Base-by-base conservation (phyloP, 2,113 vertebrate species). In the Spilogale gracilis region DNA sequence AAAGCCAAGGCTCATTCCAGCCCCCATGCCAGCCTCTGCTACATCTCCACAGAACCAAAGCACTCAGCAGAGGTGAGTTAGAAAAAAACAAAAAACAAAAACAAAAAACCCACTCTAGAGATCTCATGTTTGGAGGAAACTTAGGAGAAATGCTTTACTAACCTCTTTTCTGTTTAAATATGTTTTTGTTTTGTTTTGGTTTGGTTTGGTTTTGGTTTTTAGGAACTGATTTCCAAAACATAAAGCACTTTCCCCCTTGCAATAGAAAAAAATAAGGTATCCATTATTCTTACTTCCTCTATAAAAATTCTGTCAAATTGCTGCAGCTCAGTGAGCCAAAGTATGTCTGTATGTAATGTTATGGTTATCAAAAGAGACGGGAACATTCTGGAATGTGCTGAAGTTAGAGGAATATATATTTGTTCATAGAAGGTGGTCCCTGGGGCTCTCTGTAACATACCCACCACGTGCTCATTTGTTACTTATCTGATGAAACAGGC, bases 131-230 rank as follows among this genome's bases (percentile, higher is more conserved):
- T 63, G 73, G 25, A 60, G 52, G 63, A 94, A 78, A 17, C 13
- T 32, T 17, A 16, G n/a, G 21, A 6, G 25, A 16, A 78, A 78
- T 82, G 16, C 20, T 82, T 76, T 92, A 20, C 2, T 87, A 52
- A 80, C 50, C 38, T 92, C 60, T 63, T 88, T 67, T 94, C 61
- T 92, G 20, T 23, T 87, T 86, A 81, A 73, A 97, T 61, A 43
- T 71, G 25, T 4, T n/a, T 67, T 74, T 30, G 13, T 25, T 58
- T 61, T 65, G 38, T 82, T 71, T 48, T 3, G 3, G 82, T 89
- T 38, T 38, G 38, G 38, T 38, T 38, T 38, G 38, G 38, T 38
- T 38, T 38, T 38, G 38, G 38, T 38, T 38, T 38, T 38, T 38
- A 38, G 38, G 10, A 69, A 69, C n/a, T 60, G 25, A 92, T 94